phyloP scores from a whole-genome alignment of 2,888 invertebrate species.

The Junonia oenone region DNA sequence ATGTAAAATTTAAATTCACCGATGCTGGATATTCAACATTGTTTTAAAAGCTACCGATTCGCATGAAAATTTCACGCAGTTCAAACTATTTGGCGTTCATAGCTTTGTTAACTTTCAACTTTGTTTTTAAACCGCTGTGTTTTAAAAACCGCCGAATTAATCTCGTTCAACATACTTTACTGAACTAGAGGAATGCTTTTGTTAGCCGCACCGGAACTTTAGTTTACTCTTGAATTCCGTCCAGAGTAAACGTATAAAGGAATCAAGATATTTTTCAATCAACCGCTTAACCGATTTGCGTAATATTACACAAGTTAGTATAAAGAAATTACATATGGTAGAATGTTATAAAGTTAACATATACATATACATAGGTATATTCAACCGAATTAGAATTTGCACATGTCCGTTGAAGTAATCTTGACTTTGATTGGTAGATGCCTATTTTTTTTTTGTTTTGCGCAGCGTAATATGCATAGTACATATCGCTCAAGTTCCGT shows the following conservation, averaged over 20 bases:
- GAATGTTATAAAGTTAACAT: too few relatives aligned
- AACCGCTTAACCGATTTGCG: neutral
- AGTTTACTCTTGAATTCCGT: neutral
- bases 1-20: too few relatives aligned
- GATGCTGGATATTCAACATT: too few relatives aligned
- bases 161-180: neutral
- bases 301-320: neutral
- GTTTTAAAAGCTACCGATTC: neutral
- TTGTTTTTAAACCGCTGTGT: neutral
- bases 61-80: neutral
- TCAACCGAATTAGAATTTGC: too few relatives aligned
- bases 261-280: neutral
- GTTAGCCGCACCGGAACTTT: neutral
- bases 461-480: too few relatives aligned
- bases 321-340: too few relatives aligned
- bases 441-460: too few relatives aligned
- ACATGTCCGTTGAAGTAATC: too few relatives aligned
- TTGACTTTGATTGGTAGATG: too few relatives aligned
- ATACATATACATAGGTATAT: too few relatives aligned
- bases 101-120: neutral
- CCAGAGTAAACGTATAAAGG: neutral
- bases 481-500: too few relatives aligned
- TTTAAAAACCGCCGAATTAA: neutral
- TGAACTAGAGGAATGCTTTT: neutral
- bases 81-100: neutral